These are phyloP conservation scores for Rhinoraja longicauda DNA, from an alignment of 2,797 vertebrate genomes.

Conservation along the genomic window DNA sequence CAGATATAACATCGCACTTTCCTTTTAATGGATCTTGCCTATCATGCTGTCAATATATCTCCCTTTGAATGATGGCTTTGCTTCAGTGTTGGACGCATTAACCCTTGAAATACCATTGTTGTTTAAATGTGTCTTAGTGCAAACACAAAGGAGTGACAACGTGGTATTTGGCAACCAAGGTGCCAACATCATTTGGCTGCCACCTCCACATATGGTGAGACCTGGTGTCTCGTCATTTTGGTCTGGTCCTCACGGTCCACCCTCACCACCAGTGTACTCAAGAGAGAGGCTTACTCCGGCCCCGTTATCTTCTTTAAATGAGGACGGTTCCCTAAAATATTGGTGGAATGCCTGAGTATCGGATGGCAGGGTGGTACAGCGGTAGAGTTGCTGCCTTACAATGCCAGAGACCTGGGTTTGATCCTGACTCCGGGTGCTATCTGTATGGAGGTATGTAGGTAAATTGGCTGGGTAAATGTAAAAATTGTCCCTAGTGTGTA, in stretches of 20 bases:
- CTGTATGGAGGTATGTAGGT: no score
- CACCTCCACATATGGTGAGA: not conserved
- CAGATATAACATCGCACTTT: constrained; percentile 32
- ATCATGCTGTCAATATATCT: constrained; percentile 2
- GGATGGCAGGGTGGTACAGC: no score
- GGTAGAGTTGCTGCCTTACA: no score
- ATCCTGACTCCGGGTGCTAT: no score
- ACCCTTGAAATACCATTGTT: not conserved
- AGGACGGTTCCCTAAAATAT: not conserved
- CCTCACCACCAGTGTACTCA: not conserved
- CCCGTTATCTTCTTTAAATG: not conserved
- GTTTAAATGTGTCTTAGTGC: not conserved
- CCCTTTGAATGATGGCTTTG: not conserved
- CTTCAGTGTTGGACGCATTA: not conserved
- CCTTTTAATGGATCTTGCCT: constrained; percentile 18
- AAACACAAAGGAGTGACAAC: not conserved
- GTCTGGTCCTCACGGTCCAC: no score
- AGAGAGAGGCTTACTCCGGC: not conserved
- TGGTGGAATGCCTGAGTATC: not conserved
- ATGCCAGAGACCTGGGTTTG: no score
- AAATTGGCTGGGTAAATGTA: no score
- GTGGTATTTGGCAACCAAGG: not conserved
- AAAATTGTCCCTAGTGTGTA: no score
- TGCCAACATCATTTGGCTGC: not conserved
- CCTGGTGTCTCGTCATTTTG: not conserved